These are phyloP conservation scores for Drosophila orena DNA, from an alignment of 1,140 invertebrate genomes.

Conservation along the genomic window DNA sequence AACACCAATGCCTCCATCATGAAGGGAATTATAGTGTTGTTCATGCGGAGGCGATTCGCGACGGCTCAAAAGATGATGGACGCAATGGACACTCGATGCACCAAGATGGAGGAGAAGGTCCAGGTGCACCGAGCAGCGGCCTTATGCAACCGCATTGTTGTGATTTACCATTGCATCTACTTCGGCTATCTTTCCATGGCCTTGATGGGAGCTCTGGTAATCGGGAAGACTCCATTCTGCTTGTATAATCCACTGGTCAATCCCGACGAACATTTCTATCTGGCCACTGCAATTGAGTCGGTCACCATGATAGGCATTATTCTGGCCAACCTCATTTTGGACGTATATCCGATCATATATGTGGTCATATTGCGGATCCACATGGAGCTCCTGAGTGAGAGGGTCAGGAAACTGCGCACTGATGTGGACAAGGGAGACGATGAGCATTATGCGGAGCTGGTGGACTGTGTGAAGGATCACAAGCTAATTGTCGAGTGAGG, in stretches of 20 bases:
- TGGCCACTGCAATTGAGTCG: slow-evolving; percentile 14
- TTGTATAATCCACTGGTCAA: slow-evolving; percentile 21
- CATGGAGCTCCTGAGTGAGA: slow-evolving; percentile 1
- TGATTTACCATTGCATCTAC: slow-evolving; percentile 11
- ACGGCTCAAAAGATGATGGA: slow-evolving; percentile 25
- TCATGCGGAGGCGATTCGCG: background rate
- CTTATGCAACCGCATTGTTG: slow-evolving; percentile 1
- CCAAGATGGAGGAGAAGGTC: slow-evolving; percentile 3
- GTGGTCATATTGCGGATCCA: slow-evolving; percentile 27
- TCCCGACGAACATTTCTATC: slow-evolving; percentile 7
- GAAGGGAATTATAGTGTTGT: slow-evolving; percentile 22
- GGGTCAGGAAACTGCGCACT: slow-evolving; percentile 8
- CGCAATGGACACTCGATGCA: slow-evolving; percentile 25
- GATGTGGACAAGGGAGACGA: slow-evolving; percentile 22
- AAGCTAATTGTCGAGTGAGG: slow-evolving; percentile 30
- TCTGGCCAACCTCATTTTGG: slow-evolving; percentile 14
- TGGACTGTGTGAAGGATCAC: slow-evolving; percentile 36
- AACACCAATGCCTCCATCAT: slow-evolving; percentile 20
- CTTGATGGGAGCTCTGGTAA: slow-evolving; percentile 1
- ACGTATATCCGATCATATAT: slow-evolving; percentile 32
- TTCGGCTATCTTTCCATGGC: slow-evolving; percentile 14
- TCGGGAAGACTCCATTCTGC: slow-evolving; percentile 23
- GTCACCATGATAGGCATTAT: background rate
- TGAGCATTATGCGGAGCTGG: slow-evolving; percentile 24
- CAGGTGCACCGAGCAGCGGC: slow-evolving; percentile 8